Percentiles rank a stretch among this genome's conserved stretches.
Conservation (phyloP, 2,113 vertebrate species). For the Podocnemis expansa region DNA sequence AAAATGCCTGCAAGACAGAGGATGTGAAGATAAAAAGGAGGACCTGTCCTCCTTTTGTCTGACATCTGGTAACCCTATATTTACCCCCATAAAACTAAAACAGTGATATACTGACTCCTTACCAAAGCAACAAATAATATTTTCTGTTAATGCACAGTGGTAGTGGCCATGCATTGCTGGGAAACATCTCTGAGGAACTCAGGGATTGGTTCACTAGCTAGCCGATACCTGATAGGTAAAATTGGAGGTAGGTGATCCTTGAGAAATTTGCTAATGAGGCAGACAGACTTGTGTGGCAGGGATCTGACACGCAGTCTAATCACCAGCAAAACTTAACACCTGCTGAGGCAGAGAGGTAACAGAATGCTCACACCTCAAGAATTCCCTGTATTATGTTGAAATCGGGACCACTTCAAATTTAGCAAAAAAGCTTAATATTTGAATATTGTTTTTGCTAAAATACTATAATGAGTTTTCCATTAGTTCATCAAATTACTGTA, state of each 20-base stretch:
- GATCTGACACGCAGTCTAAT: neutral
- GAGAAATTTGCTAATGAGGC: neutral
- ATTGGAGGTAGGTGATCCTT: neutral
- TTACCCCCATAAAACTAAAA: neutral
- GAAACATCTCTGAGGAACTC: neutral
- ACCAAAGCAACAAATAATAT: neutral
- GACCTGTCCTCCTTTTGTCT: no score
- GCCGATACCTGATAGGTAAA: neutral
- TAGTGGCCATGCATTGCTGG: neutral
- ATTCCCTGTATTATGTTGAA: neutral
- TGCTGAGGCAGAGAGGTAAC: neutral
- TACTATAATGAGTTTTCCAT: neutral
- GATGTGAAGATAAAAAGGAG: no score
- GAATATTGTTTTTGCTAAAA: neutral
- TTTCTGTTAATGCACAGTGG: neutral
- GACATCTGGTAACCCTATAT: no score
- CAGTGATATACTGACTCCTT: neutral
- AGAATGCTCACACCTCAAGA: neutral
- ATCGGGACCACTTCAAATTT: accelerated
- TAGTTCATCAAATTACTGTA: neutral
- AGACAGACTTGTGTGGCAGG: neutral
- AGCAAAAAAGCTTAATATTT: neutral
- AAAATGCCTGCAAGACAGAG: no score
- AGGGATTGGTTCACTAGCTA: neutral
- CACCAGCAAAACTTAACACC: neutral